Base-by-base conservation (phyloP, 2,888 invertebrate species). In the Tenthredo scrophulariae region DNA sequence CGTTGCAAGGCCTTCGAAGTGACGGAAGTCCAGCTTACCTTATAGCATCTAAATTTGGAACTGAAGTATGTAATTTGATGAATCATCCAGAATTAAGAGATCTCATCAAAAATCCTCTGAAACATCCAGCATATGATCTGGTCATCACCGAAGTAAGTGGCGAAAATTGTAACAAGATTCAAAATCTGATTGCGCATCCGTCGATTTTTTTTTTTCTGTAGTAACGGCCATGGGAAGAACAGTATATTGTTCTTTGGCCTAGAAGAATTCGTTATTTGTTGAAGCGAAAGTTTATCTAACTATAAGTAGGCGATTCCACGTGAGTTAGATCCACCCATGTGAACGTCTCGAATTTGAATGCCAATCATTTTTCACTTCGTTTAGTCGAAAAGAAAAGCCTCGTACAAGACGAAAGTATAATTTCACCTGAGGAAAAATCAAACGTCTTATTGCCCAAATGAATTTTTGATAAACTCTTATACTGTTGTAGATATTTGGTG, bases 401-500 rank as follows among this genome's bases (percentile, higher is more conserved):
- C 13, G 46, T 46, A 46, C 15, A 46, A 3, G 15, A 46, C 15
- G 46, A 13, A 46, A 46, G 46, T 46, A 46, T 46, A 46, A 46
- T 46, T 46, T 46, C 46, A 46, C 46, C 15, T 13, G 46, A 46
- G 13, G 3, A 46, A 46, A 46, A 46, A 15, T 15, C 15, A 15
- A 46, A 2, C 46, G 15, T 15, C 15, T 46, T 3, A 15, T 46
- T 15, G 15, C 15, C 15, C 46, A 46, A 46, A 3, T 15, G 46
- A 46, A 46, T 46, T 58, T 58, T n/a, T 58, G 2, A 58, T 58
- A 7, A 58, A 58, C 46, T 46, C 15, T 15, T 15, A 3, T 46
- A 0, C 62, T 26, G 10, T 87, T 46, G 43, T 77, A 90, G 88
- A 50, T 86, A 26, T 88, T 91, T 65, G 86, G 85, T 0, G 85